Conservation (phyloP, 1,140 invertebrate genomes). For the Delia radicum region DNA sequence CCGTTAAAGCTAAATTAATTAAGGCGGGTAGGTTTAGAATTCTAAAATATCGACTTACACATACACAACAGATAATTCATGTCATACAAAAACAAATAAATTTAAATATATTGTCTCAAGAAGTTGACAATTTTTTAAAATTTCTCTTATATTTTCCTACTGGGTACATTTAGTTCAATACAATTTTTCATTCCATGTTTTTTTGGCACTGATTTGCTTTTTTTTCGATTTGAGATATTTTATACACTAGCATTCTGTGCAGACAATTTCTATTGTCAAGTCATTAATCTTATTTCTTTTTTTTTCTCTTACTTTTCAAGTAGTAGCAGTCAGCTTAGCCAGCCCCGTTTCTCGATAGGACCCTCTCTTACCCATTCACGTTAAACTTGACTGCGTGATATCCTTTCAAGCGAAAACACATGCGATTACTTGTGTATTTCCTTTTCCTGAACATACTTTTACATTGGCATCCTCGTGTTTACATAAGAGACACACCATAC, state of each 20-base stretch:
- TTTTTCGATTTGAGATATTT: not conserved
- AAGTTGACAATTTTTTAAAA: too few species aligned
- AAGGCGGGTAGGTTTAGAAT: too few species aligned
- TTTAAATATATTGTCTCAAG: too few species aligned
- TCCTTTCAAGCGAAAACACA: conserved; percentile 55
- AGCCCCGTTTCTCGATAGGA: not conserved
- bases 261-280: conserved; percentile 20
- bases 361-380: not conserved
- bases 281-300: conserved; percentile 20
- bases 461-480: not conserved
- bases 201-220: not conserved
- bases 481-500: not conserved
- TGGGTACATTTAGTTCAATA: not conserved
- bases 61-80: too few species aligned
- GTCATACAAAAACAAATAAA: too few species aligned
- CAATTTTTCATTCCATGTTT: not conserved
- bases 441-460: conserved; percentile 37
- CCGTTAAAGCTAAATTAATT: too few species aligned
- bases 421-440: conserved; percentile 43
- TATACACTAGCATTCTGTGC: not conserved
- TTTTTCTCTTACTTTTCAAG: not conserved
- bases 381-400: conserved; percentile 28
- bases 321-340: conserved; percentile 7
- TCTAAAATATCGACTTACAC: too few species aligned
- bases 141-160: not conserved